These are phyloP conservation scores for Natator depressus DNA, from an alignment of 2,113 vertebrate species.

Conservation along the genomic window DNA sequence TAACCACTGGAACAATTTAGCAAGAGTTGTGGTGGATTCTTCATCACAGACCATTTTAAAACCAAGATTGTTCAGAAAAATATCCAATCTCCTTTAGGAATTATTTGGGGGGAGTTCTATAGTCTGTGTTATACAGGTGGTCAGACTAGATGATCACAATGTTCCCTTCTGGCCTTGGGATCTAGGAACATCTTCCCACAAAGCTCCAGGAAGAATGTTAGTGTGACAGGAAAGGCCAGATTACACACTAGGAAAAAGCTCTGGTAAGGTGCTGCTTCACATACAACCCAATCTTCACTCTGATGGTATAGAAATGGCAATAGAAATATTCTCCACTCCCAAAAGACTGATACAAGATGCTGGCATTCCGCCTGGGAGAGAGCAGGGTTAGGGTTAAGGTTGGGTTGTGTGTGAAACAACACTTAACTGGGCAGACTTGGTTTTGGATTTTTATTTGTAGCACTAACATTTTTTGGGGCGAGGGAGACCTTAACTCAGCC, in stretches of 20 bases:
- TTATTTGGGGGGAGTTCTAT: too few relatives aligned
- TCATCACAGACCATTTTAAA: too few relatives aligned
- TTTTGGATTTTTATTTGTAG: neutral
- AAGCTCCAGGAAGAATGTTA: neutral
- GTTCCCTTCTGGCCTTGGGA: too few relatives aligned
- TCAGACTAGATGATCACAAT: too few relatives aligned
- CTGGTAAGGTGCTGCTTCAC: neutral
- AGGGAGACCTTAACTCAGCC: neutral
- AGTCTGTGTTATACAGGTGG: too few relatives aligned
- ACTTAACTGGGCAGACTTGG: neutral
- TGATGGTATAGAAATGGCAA: neutral
- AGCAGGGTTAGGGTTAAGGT: neutral
- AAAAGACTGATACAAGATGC: neutral
- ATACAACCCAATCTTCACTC: neutral
- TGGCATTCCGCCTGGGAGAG: neutral
- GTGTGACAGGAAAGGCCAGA: constrained; percentile 10
- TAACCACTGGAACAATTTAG: too few relatives aligned
- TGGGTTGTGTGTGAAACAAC: neutral
- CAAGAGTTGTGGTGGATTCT: too few relatives aligned
- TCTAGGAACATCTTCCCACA: too few relatives aligned
- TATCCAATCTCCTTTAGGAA: too few relatives aligned
- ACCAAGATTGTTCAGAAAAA: too few relatives aligned
- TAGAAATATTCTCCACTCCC: neutral
- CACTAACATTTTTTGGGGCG: neutral
- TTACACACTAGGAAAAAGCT: rapidly evolving